Evolutionary conservation across 1,140 invertebrate species (phyloP).

Genomic region (Drosophila pseudoobscura): DNA sequence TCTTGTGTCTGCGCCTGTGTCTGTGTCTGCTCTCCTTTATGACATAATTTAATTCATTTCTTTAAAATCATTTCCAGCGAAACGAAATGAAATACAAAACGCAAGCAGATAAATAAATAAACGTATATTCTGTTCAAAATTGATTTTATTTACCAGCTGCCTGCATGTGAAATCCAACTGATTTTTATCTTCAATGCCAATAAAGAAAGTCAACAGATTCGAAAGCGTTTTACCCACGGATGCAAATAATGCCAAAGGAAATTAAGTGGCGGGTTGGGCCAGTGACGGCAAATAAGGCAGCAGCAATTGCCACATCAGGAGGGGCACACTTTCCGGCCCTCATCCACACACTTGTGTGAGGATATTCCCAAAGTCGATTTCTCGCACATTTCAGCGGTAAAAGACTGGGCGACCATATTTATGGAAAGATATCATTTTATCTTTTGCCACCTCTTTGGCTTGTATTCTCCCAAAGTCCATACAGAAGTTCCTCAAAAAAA

Average conservation of each 20-base stretch:
- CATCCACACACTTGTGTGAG: too few species aligned
- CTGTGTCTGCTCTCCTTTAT: conserved; percentile 57
- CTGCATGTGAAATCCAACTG: conserved; percentile 61
- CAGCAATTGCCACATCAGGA: conserved; percentile 15
- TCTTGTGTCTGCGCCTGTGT: background rate
- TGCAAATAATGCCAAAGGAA: conserved; percentile 33
- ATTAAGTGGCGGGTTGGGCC: conserved; percentile 10
- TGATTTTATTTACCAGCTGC: conserved; percentile 54
- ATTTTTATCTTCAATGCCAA: conserved; percentile 47
- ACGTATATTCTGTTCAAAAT: conserved; percentile 44
- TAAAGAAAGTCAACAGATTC: conserved; percentile 21
- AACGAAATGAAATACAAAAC: conserved; percentile 1
- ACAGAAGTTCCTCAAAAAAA: background rate
- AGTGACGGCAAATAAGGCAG: conserved; percentile 17
- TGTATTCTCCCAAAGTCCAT: too few species aligned
- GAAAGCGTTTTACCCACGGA: conserved; percentile 15
- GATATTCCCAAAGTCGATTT: too few species aligned
- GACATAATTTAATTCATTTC: conserved; percentile 73
- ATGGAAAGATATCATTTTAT: too few species aligned
- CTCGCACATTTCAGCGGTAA: too few species aligned
- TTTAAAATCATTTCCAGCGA: conserved; percentile 56
- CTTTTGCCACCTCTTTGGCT: too few species aligned
- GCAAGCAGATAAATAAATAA: conserved; percentile 36
- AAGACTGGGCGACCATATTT: too few species aligned
- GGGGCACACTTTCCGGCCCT: too few species aligned